Evolutionary conservation across 2,888 invertebrate genomes (phyloP).

Genomic region (Zhengitettix transpicula): DNA sequence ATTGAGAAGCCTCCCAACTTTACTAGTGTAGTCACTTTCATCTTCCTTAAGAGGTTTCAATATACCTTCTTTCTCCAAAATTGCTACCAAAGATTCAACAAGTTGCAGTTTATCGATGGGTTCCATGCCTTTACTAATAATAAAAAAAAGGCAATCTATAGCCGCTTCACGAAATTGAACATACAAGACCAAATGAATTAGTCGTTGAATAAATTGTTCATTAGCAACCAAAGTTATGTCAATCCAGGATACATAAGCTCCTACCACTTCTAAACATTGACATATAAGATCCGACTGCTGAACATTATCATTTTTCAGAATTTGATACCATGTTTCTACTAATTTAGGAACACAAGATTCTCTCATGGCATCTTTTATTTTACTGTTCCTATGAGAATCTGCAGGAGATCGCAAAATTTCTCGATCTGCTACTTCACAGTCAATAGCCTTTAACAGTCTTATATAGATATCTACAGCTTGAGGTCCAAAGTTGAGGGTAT

Average conservation of each 20-base stretch:
- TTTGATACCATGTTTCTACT: conserved; percentile 34
- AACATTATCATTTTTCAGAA: conserved; percentile 26
- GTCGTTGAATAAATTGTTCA: conserved; percentile 30
- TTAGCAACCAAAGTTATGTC: conserved; percentile 37
- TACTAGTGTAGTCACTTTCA: conserved; percentile 30
- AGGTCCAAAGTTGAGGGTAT: conserved; percentile 22
- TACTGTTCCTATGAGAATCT: conserved; percentile 29
- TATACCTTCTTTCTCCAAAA: conserved; percentile 25
- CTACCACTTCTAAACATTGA: conserved; percentile 32
- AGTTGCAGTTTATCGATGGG: conserved; percentile 32
- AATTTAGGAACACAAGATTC: conserved; percentile 31
- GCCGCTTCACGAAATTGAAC: conserved; percentile 26
- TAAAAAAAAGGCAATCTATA: conserved; percentile 33
- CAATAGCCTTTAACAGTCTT: conserved; percentile 31
- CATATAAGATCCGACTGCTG: conserved; percentile 21
- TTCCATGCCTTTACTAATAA: conserved; percentile 40
- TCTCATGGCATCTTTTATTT: conserved; percentile 36
- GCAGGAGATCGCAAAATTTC: conserved; percentile 26
- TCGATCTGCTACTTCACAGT: conserved; percentile 33
- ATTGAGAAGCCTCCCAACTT: conserved; percentile 30
- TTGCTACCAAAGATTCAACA: conserved; percentile 28
- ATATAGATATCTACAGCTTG: conserved; percentile 31
- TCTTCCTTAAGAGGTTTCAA: conserved; percentile 26
- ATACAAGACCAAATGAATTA: conserved; percentile 25
- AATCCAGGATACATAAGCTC: conserved; percentile 38